phyloP scores from a whole-genome alignment of 2,888 invertebrate genomes.

The Drosophila eohydei region DNA sequence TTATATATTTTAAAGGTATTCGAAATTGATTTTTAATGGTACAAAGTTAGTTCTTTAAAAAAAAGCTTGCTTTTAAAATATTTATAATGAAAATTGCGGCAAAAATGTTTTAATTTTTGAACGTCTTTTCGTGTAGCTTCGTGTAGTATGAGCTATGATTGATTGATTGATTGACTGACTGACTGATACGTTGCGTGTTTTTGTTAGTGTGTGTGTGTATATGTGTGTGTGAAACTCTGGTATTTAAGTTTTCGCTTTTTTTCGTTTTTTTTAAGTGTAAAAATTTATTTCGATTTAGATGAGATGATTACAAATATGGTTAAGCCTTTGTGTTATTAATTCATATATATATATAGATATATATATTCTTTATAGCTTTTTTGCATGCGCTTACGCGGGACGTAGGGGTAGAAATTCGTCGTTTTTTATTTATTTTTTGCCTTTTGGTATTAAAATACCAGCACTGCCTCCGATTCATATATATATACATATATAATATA shows the following conservation, averaged over 20 bases:
- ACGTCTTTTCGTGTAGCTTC: slow-evolving; percentile 26
- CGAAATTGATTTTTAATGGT: slow-evolving; percentile 60
- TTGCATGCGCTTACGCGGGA: slow-evolving; percentile 57
- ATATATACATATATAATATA: slow-evolving; percentile 36
- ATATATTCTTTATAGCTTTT: slow-evolving; percentile 49
- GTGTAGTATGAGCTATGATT: slow-evolving; percentile 32
- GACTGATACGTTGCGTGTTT: slow-evolving; percentile 9
- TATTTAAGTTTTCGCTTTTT: slow-evolving; percentile 38
- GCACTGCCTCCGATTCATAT: slow-evolving; percentile 55
- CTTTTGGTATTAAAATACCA: slow-evolving; percentile 49
- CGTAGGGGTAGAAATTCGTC: slow-evolving; percentile 37
- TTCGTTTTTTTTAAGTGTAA: slow-evolving; percentile 66
- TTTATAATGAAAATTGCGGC: slow-evolving; percentile 72
- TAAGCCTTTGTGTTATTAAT: slow-evolving; percentile 85
- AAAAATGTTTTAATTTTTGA: slow-evolving; percentile 54
- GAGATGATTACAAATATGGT: slow-evolving; percentile 85
- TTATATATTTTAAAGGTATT: slow-evolving; percentile 61
- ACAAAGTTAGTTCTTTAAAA: slow-evolving; percentile 67
- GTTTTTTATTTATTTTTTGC: slow-evolving; percentile 62
- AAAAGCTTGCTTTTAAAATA: slow-evolving; percentile 56
- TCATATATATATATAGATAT: slow-evolving; percentile 28
- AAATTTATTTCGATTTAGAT: slow-evolving; percentile 82
- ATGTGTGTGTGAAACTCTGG: slow-evolving; percentile 36
- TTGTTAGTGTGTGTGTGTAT: slow-evolving; percentile 32
- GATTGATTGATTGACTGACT: slow-evolving; percentile 24